A percentile compares a stretch with the other conserved stretches of the same genome.
Conservation (phyloP, 2,888 invertebrate genomes). For the Pilophorus perplexus region DNA sequence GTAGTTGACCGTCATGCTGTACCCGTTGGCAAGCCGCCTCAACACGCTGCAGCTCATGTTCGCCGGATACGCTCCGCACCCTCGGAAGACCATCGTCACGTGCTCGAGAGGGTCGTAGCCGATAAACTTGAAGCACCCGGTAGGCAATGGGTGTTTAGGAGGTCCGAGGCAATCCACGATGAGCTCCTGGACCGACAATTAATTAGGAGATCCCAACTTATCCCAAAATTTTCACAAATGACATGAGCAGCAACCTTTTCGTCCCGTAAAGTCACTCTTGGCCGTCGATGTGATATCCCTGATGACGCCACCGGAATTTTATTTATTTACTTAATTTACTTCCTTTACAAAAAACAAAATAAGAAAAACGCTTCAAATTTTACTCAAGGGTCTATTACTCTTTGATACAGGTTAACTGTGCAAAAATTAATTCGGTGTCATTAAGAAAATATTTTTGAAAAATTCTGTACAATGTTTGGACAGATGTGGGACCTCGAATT, state of each 20-base stretch:
- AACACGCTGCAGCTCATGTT: background rate
- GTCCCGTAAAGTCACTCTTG: too few species aligned
- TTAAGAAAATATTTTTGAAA: too few species aligned
- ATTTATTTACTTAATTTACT: background rate
- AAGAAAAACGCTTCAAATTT: too few species aligned
- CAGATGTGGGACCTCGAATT: too few species aligned
- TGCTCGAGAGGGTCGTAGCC: background rate
- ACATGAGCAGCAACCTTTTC: too few species aligned
- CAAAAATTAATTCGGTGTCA: too few species aligned
- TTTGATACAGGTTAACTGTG: too few species aligned
- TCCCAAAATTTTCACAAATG: too few species aligned
- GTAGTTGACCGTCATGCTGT: background rate
- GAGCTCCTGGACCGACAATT: background rate
- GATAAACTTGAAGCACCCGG: background rate
- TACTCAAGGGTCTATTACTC: too few species aligned
- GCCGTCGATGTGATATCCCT: too few species aligned
- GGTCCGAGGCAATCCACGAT: background rate
- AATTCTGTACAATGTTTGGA: too few species aligned
- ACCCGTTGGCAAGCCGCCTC: background rate
- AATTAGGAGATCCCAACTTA: too few species aligned
- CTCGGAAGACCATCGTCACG: background rate
- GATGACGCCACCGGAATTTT: background rate
- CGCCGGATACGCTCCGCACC: background rate
- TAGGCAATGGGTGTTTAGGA: background rate
- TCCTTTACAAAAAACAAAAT: background rate